phyloP scores from a whole-genome alignment of 2,888 invertebrate genomes.

The Drosophila paranaensis region DNA sequence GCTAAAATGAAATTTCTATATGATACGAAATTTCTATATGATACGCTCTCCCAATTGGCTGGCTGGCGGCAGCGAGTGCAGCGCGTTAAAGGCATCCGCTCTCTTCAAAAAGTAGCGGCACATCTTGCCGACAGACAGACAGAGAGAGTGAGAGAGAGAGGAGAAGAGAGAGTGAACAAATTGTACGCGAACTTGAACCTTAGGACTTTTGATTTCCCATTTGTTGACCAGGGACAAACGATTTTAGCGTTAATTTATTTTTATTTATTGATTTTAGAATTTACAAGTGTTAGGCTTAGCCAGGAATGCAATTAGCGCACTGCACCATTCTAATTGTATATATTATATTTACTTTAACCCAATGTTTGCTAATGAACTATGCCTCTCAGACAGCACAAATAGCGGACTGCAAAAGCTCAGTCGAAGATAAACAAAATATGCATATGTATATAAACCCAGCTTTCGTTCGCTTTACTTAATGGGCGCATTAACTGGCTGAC shows the following conservation, averaged over 20 bases:
- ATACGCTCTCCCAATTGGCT: slow-evolving; percentile 51
- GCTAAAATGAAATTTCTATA: slow-evolving; percentile 73
- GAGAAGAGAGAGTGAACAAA: not conserved
- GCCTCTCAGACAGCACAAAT: not conserved
- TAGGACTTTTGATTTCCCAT: slow-evolving; percentile 34
- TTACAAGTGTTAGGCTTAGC: slow-evolving; percentile 23
- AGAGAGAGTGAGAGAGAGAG: not conserved
- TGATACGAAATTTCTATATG: slow-evolving; percentile 60
- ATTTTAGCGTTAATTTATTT: slow-evolving; percentile 18
- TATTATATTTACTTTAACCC: not conserved
- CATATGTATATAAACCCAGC: slow-evolving; percentile 5
- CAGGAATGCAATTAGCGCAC: slow-evolving; percentile 46
- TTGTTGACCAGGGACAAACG: slow-evolving; percentile 24
- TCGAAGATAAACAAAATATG: not conserved
- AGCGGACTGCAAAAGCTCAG: slow-evolving; percentile 19
- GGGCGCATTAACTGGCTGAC: slow-evolving; percentile 43
- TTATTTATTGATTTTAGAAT: slow-evolving; percentile 35
- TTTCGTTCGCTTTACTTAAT: slow-evolving; percentile 24
- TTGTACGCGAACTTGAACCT: slow-evolving; percentile 50
- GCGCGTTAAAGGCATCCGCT: slow-evolving; percentile 22
- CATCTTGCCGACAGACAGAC: slow-evolving; percentile 7
- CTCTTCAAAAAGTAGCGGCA: slow-evolving; percentile 18
- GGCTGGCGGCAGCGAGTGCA: slow-evolving; percentile 27
- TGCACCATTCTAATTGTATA: slow-evolving; percentile 8
- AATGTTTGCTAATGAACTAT: slow-evolving; percentile 24